Base-by-base conservation (phyloP, 2,797 vertebrate genomes). In the Hozukius guyotensis region DNA sequence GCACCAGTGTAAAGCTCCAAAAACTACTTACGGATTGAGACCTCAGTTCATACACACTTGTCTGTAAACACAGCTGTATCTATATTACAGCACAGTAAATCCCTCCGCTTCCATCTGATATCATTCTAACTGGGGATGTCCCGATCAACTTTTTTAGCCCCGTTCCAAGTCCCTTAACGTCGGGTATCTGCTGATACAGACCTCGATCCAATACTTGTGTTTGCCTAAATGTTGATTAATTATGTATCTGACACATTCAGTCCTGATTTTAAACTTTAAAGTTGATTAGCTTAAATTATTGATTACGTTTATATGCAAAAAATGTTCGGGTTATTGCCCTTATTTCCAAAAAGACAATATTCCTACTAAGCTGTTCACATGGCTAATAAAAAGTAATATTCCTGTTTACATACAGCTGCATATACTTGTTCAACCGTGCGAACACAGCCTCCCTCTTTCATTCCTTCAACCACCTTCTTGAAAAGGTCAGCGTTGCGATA, bases 1-100 rank as follows among this genome's bases (percentile, higher is more conserved):
- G 68, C 42, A 52, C 38, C 20, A 46, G 42, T 18, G 62, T 75
- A 81, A 80, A 84, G 83, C 64, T 87, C 61, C 42, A 72, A 81
- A 77, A 83, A 88, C 76, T 72, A 83, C 76, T 68, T 72, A 75
- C 27, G 25, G 69, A 85, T 84, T 77, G 67, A 84, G 84, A 84
- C 66, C 64, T 80, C 77, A 72, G 46, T 70, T 75, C 53, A 63
- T 62, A 83, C 55, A 71, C 65, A 75, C 70, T 71, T 64, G 16
- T 68, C 60, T 79, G 64, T 81, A 79, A 89, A 88, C 61, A 75
- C 72, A 78, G 69, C 59, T 80, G 60, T 67, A 29, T 87, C 65
- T 62, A 22, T 61, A 73, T 74, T 38, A 62, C 65, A 24, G 32
- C 32, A 65, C 13, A 56, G 29, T 59, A 69, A 78, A 85, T 68